Evolutionary conservation across 2,888 invertebrate genomes (phyloP).

Genomic region (Acronicta alni): DNA sequence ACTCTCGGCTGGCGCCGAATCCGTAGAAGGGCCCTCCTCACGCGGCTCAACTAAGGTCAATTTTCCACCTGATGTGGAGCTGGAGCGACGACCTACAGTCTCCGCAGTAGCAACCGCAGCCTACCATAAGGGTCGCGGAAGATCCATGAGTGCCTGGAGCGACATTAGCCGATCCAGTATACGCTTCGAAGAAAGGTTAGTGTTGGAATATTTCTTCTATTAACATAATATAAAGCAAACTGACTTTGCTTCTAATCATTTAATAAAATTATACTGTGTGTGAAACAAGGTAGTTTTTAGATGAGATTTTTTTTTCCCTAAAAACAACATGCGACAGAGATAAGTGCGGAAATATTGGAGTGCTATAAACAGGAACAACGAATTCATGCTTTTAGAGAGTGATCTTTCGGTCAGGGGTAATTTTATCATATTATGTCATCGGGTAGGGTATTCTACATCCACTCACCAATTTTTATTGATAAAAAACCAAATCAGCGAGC

Average conservation of each 20-base stretch:
- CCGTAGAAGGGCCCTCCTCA: constrained; percentile 81
- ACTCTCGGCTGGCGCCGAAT: constrained; percentile 80
- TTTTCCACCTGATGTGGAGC: constrained; percentile 90
- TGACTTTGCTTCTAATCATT: background rate
- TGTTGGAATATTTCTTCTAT: constrained; percentile 24
- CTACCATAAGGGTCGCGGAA: constrained; percentile 89
- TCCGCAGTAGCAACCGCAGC: constrained; percentile 81
- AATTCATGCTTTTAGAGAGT: constrained; percentile 59
- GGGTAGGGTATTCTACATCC: constrained; percentile 66
- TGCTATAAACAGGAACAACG: constrained; percentile 48
- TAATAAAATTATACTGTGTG: no score
- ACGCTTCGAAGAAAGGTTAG: constrained; percentile 93
- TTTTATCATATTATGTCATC: constrained; percentile 36
- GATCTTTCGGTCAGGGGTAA: constrained; percentile 29
- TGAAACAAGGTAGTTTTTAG: no score
- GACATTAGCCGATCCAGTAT: constrained; percentile 95
- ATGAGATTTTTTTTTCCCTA: background rate
- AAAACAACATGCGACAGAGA: constrained; percentile 61
- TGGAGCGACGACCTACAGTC: constrained; percentile 83
- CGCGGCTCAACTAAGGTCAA: constrained; percentile 91
- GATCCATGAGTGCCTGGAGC: constrained; percentile 96
- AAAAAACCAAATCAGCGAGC: constrained; percentile 58
- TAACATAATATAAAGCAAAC: background rate
- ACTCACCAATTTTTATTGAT: constrained; percentile 71
- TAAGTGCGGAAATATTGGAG: constrained; percentile 44